These are phyloP conservation scores for Aphelocoma coerulescens DNA, from an alignment of 2,113 vertebrate genomes.

Conservation along the genomic window DNA sequence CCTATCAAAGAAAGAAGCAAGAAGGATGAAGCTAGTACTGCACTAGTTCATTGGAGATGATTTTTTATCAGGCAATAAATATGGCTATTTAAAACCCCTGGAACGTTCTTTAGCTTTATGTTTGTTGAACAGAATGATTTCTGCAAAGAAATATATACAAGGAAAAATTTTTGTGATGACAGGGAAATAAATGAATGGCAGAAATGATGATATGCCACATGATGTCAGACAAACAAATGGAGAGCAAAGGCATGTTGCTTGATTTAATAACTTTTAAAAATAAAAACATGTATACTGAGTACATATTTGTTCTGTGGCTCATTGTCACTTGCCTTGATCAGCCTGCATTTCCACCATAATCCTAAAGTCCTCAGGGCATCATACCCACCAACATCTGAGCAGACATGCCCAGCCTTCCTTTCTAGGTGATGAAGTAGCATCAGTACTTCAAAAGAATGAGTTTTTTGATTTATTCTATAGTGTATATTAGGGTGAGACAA, in stretches of 20 bases:
- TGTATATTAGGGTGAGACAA: neutral
- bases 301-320: neutral
- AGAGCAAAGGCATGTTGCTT: neutral
- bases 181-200: neutral
- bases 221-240: neutral
- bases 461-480: neutral
- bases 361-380: neutral
- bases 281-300: neutral
- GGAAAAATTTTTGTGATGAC: neutral
- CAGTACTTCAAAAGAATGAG: neutral
- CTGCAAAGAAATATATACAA: neutral
- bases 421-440: neutral
- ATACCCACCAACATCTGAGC: neutral
- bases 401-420: neutral
- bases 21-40: neutral
- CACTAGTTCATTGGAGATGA: neutral
- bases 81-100: neutral
- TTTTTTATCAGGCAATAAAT: neutral
- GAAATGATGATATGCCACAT: fast-evolving
- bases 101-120: neutral
- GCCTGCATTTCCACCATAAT: neutral
- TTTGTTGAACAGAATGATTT: neutral
- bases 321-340: neutral
- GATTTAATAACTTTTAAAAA: neutral
- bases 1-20: neutral